These are phyloP conservation scores for Cynoglossus semilaevis DNA, from an alignment of 2,113 vertebrate species.

Conservation along the genomic window DNA sequence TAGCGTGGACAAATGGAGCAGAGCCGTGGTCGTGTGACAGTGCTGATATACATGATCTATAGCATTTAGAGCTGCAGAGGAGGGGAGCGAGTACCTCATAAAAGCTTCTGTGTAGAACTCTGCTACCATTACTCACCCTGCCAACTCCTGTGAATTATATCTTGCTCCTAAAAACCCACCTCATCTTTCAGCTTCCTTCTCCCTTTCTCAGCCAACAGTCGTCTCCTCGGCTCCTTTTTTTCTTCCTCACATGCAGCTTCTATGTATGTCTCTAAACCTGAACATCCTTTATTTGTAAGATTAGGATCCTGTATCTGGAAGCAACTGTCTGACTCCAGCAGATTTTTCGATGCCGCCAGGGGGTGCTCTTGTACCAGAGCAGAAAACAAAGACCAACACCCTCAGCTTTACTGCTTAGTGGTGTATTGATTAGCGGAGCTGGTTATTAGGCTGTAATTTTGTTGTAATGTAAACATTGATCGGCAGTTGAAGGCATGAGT, in stretches of 20 bases:
- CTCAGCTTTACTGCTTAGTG: slow-evolving; percentile 5
- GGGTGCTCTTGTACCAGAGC: slow-evolving; percentile 24
- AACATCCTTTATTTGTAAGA: background rate
- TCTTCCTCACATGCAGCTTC: background rate
- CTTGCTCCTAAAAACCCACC: slow-evolving; percentile 12
- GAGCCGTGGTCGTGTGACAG: slow-evolving; percentile 21
- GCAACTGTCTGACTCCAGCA: too few species aligned
- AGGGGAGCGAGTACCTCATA: slow-evolving; percentile 53
- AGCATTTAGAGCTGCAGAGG: slow-evolving; percentile 42
- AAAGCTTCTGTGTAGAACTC: slow-evolving; percentile 39
- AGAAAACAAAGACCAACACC: background rate
- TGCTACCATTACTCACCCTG: slow-evolving; percentile 48
- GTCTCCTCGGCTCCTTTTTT: background rate
- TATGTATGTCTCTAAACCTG: background rate
- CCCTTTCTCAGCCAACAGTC: background rate
- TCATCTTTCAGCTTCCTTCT: background rate
- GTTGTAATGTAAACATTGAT: slow-evolving; percentile 31
- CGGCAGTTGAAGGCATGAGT: background rate
- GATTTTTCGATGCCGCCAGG: slow-evolving; percentile 11
- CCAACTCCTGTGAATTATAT: slow-evolving; percentile 40
- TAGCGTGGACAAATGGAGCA: slow-evolving; percentile 22
- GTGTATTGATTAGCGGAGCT: slow-evolving; percentile 37
- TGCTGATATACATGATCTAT: slow-evolving; percentile 44
- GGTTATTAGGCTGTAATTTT: slow-evolving; percentile 40
- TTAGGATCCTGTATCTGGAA: background rate